Percentiles rank a stretch among this genome's conserved stretches.
phyloP scores from a whole-genome alignment of 2,113 vertebrate genomes.

The Gavia stellata region DNA sequence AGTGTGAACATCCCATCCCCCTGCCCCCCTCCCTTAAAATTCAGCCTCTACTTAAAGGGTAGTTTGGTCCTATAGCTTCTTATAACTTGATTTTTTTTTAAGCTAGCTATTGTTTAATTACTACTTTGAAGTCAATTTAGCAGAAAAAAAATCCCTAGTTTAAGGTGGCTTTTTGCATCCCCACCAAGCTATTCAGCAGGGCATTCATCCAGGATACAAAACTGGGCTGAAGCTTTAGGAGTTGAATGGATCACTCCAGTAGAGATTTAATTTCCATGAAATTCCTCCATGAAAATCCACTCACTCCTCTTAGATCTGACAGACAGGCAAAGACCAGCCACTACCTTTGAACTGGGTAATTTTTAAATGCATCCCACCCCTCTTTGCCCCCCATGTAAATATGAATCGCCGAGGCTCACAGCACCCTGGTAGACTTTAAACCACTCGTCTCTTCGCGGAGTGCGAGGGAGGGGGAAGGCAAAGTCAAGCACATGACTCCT shows the following conservation, averaged over 20 bases:
- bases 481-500: not conserved
- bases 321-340: constrained; percentile 19
- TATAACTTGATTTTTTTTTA: not conserved
- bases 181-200: constrained; percentile 55
- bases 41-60: not conserved
- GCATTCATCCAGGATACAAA: constrained; percentile 58
- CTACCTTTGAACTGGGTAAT: constrained; percentile 33
- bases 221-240: constrained; percentile 44
- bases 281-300: constrained; percentile 55
- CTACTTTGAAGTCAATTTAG: constrained; percentile 60
- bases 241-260: constrained; percentile 49
- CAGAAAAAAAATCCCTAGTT: constrained; percentile 33
- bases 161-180: constrained; percentile 61
- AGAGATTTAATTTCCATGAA: constrained; percentile 64
- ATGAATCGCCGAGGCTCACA: not conserved
- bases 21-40: not conserved
- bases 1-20: not conserved
- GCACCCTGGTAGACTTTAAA: not conserved
- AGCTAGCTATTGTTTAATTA: constrained; percentile 54
- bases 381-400: not conserved
- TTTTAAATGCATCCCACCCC: constrained; percentile 1
- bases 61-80: not conserved
- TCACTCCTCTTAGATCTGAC: constrained; percentile 36
- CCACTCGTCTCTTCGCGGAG: not conserved
- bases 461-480: not conserved